Evolutionary conservation across 2,113 vertebrate genomes (phyloP).

Genomic region (Bostrychus sinensis): DNA sequence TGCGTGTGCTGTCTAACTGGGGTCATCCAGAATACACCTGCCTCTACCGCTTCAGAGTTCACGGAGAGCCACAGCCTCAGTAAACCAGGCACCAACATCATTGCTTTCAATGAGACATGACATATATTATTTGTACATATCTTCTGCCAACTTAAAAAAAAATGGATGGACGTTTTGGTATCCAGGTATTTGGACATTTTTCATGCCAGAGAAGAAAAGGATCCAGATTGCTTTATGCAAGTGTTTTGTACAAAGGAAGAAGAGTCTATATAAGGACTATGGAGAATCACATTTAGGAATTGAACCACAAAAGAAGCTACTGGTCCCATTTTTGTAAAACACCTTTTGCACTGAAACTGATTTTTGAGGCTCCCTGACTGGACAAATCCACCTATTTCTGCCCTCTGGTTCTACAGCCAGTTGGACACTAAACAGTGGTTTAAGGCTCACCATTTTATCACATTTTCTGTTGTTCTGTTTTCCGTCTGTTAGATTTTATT

Average conservation of each 20-base stretch:
- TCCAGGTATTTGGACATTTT: constrained; percentile 35
- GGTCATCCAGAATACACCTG: constrained; percentile 93
- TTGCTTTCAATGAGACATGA: constrained; percentile 31
- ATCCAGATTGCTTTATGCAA: constrained; percentile 29
- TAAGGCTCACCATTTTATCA: constrained; percentile 42
- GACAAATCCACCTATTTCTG: constrained; percentile 25
- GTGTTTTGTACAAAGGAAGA: constrained; percentile 40
- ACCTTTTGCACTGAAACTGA: constrained; percentile 71
- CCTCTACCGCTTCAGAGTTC: constrained; percentile 93
- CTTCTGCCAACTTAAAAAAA: constrained; percentile 30
- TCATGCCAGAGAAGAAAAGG: constrained; percentile 27
- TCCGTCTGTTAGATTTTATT: constrained; percentile 15
- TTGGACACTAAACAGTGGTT: constrained; percentile 17
- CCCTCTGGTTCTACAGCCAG: constrained; percentile 22
- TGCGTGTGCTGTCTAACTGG: constrained; percentile 93
- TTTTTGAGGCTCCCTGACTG: constrained; percentile 24
- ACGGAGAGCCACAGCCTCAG: constrained; percentile 69
- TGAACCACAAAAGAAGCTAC: constrained; percentile 53
- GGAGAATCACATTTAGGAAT: constrained; percentile 17
- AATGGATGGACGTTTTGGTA: constrained; percentile 22
- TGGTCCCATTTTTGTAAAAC: constrained; percentile 38
- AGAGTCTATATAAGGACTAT: constrained; percentile 43
- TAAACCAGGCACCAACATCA: constrained; percentile 35
- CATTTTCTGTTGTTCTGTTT: constrained; percentile 23
- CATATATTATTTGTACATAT: constrained; percentile 70